Evolutionary conservation across 2,113 vertebrate species (phyloP).

Genomic region (Cromileptes altivelis): DNA sequence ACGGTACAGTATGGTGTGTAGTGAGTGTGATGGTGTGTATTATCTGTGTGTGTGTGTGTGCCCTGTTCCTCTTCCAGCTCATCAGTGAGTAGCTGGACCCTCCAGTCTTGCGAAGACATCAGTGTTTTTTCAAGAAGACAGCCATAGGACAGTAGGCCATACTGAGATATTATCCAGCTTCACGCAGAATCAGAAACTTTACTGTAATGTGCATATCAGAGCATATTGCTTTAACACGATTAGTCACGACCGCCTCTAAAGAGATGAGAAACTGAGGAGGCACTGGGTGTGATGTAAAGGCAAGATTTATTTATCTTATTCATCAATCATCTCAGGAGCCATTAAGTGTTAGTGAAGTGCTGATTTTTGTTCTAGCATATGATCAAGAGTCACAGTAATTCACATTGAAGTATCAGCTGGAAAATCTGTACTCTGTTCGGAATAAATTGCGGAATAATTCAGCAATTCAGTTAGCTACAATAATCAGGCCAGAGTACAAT

Average conservation of each 20-base stretch:
- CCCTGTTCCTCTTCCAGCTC: constrained; percentile 79
- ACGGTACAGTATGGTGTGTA: constrained; percentile 14
- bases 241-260: constrained; percentile 34
- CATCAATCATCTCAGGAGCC: constrained; percentile 38
- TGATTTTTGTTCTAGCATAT: constrained; percentile 5
- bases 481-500: constrained; percentile 17
- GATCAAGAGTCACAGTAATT: constrained; percentile 20
- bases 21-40: constrained; percentile 42
- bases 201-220: constrained; percentile 48
- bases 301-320: constrained; percentile 39
- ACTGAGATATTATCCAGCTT: constrained; percentile 49
- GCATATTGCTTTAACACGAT: constrained; percentile 28
- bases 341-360: constrained; percentile 30
- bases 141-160: constrained; percentile 70
- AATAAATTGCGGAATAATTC: constrained; percentile 13
- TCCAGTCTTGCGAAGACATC: constrained; percentile 76
- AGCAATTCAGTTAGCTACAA: constrained; percentile 20
- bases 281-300: constrained; percentile 28
- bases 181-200: constrained; percentile 36
- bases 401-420: not conserved
- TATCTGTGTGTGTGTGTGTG: constrained; percentile 67
- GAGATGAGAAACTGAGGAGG: constrained; percentile 18
- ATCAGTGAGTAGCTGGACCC: constrained; percentile 74
- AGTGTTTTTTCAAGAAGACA: constrained; percentile 76
- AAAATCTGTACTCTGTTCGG: constrained; percentile 16